Percentiles rank a stretch among this genome's conserved stretches.
Conservation (phyloP, 2,797 vertebrate species). For the Scomberomorus guttatus region DNA sequence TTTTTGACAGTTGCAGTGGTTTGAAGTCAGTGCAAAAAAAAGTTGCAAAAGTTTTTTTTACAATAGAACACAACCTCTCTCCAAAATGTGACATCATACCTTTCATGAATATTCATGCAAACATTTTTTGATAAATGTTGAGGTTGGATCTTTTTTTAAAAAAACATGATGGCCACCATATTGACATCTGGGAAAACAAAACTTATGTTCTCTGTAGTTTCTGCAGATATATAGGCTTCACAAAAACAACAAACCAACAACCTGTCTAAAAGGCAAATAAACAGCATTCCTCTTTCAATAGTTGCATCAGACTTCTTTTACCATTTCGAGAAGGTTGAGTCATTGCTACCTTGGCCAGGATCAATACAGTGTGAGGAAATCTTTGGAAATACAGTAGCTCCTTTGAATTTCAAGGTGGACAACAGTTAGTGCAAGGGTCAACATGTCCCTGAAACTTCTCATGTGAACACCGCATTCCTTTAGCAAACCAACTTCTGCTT, state of each 20-base stretch:
- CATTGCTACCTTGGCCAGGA: conserved; percentile 11
- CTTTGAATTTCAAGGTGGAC: conserved; percentile 41
- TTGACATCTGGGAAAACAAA: too few relatives aligned
- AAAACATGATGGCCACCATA: background rate
- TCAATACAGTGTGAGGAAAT: background rate
- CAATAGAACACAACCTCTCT: background rate
- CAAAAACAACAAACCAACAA: background rate
- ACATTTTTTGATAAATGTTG: too few relatives aligned
- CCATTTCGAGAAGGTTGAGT: background rate
- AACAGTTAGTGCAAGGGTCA: conserved; percentile 23
- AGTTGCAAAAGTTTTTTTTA: too few relatives aligned
- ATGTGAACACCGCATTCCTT: conserved; percentile 13
- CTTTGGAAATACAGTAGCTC: conserved; percentile 20
- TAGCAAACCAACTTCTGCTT: conserved; percentile 1
- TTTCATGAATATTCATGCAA: background rate
- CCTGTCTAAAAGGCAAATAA: background rate
- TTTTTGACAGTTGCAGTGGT: too few relatives aligned
- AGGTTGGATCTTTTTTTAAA: too few relatives aligned
- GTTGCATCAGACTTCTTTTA: background rate
- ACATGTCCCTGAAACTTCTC: conserved; percentile 6
- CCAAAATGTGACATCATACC: background rate
- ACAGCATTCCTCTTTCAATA: conserved; percentile 8
- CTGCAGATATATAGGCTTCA: background rate
- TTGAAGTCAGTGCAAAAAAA: too few relatives aligned
- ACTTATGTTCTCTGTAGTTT: background rate